phyloP scores from a whole-genome alignment of 2,888 invertebrate genomes.

The Pycnomerus fuliginosus region DNA sequence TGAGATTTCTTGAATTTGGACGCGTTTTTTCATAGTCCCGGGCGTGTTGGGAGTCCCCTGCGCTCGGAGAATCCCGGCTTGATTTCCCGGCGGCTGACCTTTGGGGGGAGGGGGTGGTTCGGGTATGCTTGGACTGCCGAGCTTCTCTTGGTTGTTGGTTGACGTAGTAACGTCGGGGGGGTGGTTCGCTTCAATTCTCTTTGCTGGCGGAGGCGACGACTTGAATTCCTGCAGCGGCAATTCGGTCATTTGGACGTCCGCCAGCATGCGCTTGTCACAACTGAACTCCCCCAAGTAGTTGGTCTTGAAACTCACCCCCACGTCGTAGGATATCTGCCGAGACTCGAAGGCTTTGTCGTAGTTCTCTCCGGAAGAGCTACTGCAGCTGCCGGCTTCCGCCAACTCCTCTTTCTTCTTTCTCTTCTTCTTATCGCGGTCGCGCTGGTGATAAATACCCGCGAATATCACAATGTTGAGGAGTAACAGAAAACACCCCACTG shows the following conservation, averaged over 20 bases:
- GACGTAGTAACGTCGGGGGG: constrained; percentile 51
- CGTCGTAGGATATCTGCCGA: constrained; percentile 50
- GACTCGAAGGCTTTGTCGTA: constrained; percentile 56
- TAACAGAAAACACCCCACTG: constrained; percentile 80
- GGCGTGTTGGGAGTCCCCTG: constrained; percentile 66
- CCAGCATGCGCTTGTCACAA: constrained; percentile 60
- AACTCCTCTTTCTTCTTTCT: constrained; percentile 75
- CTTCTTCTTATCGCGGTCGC: constrained; percentile 62
- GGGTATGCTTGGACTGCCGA: constrained; percentile 55
- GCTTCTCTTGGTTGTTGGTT: constrained; percentile 45
- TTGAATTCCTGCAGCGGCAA: constrained; percentile 65
- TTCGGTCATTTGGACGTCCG: constrained; percentile 64
- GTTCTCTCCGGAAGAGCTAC: constrained; percentile 60
- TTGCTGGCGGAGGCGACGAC: constrained; percentile 58
- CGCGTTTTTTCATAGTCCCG: constrained; percentile 81
- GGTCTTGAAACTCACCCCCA: constrained; percentile 59
- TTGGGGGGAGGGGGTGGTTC: constrained; percentile 65
- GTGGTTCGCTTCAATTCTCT: constrained; percentile 52
- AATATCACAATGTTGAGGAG: constrained; percentile 83
- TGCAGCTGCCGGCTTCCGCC: constrained; percentile 70
- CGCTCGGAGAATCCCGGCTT: constrained; percentile 64
- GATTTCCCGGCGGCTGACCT: constrained; percentile 55
- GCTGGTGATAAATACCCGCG: constrained; percentile 84
- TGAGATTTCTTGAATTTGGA: constrained; percentile 91
- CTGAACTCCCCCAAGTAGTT: constrained; percentile 66